Conservation (phyloP, 2,797 vertebrate genomes). For the Apodemus agrarius region DNA sequence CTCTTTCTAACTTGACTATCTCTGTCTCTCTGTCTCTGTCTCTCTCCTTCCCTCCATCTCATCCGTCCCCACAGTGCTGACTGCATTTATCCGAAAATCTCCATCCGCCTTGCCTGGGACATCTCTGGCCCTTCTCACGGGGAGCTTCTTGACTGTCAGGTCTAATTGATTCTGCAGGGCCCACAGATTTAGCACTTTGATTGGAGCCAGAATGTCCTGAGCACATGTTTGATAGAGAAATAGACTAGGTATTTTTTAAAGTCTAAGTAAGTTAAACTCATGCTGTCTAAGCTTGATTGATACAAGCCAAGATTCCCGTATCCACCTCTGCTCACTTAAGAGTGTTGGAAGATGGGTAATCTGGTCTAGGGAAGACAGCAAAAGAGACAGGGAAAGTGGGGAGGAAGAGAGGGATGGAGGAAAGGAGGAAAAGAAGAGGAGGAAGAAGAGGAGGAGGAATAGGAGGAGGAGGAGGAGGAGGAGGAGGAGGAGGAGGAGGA, state of each 20-base stretch:
- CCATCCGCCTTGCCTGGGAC: background rate
- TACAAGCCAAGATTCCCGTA: background rate
- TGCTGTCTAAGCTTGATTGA: background rate
- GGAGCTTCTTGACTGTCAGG: background rate
- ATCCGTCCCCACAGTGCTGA: background rate
- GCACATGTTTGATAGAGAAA: background rate
- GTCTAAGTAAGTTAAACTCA: background rate
- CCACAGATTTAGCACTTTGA: background rate
- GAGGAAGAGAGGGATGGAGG: background rate
- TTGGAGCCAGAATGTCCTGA: background rate
- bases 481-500: background rate
- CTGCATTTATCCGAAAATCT: background rate
- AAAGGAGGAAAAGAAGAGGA: background rate
- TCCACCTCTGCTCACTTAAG: background rate
- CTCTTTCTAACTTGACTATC: background rate
- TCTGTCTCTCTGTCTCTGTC: background rate
- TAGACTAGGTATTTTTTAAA: background rate
- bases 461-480: background rate
- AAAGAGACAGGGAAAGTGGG: background rate
- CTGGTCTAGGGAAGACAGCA: background rate
- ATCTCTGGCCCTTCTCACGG: background rate
- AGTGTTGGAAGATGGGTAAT: background rate
- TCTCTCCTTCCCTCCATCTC: background rate
- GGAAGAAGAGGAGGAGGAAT: background rate
- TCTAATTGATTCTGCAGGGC: background rate